phyloP scores from a whole-genome alignment of 2,113 vertebrate species.

The Noctilio leporinus region DNA sequence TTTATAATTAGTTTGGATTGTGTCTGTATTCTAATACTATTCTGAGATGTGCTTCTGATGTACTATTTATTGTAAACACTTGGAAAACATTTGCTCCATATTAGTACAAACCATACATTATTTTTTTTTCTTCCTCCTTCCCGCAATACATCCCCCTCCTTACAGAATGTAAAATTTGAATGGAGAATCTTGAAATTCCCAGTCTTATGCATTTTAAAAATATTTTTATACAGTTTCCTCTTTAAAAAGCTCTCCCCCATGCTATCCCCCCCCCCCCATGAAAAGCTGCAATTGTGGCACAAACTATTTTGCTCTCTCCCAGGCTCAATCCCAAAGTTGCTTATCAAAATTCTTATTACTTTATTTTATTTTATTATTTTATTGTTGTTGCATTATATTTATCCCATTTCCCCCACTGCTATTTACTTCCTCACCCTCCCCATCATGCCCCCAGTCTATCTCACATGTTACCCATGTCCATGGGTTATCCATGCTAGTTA shows the following conservation, averaged over 20 bases:
- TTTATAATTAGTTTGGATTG: neutral
- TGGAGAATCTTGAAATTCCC: neutral
- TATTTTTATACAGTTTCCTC: neutral
- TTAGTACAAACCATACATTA: neutral
- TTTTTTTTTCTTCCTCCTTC: neutral
- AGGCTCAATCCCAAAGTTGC: neutral
- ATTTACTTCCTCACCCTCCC: too few relatives aligned
- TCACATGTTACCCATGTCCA: too few relatives aligned
- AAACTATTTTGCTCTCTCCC: neutral
- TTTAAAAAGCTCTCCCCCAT: neutral
- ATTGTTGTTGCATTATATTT: too few relatives aligned
- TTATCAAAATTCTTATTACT: neutral
- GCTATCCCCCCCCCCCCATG: neutral
- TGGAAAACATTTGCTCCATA: slow-evolving; percentile 7
- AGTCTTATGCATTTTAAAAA: neutral
- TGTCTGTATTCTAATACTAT: neutral
- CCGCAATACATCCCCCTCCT: neutral
- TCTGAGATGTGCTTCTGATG: neutral
- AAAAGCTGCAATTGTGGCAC: neutral
- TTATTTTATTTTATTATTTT: too few relatives aligned
- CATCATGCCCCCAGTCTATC: too few relatives aligned
- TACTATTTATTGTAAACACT: slow-evolving; percentile 16
- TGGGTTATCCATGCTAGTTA: too few relatives aligned
- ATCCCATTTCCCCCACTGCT: too few relatives aligned
- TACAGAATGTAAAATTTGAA: neutral